These are phyloP conservation scores for Sebastes itinus DNA, from an alignment of 2,797 vertebrate species.

Conservation along the genomic window DNA sequence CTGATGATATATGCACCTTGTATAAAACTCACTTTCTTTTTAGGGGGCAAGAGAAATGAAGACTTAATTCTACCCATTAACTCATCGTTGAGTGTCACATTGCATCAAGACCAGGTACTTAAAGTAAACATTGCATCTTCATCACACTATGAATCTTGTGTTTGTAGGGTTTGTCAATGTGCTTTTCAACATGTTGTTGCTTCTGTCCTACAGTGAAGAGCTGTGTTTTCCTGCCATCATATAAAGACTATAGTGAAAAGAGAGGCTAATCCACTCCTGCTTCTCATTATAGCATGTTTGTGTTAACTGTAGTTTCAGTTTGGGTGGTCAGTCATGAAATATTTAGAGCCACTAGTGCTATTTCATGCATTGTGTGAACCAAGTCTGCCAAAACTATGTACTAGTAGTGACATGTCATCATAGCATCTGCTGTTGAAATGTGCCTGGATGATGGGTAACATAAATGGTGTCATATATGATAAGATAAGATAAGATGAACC, in stretches of 20 bases:
- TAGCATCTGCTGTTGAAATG: not conserved
- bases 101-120: slow-evolving; percentile 95
- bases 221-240: not conserved
- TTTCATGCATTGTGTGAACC: not conserved
- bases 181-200: not conserved
- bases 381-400: not conserved
- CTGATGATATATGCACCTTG: not conserved
- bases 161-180: not conserved
- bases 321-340: not conserved
- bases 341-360: not conserved
- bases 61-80: slow-evolving; percentile 94
- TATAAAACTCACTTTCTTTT: slow-evolving; percentile 17
- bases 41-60: slow-evolving; percentile 96
- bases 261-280: not conserved
- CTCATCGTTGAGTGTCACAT: slow-evolving; percentile 93
- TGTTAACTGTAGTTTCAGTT: not conserved
- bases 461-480: not conserved
- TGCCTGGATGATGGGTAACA: not conserved
- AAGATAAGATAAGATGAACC: too few species aligned
- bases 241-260: not conserved
- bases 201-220: not conserved
- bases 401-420: not conserved
- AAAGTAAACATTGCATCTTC: not conserved
- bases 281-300: not conserved
- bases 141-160: not conserved